Conservation (phyloP, 2,888 invertebrate genomes). For the Chironomus riparius region DNA sequence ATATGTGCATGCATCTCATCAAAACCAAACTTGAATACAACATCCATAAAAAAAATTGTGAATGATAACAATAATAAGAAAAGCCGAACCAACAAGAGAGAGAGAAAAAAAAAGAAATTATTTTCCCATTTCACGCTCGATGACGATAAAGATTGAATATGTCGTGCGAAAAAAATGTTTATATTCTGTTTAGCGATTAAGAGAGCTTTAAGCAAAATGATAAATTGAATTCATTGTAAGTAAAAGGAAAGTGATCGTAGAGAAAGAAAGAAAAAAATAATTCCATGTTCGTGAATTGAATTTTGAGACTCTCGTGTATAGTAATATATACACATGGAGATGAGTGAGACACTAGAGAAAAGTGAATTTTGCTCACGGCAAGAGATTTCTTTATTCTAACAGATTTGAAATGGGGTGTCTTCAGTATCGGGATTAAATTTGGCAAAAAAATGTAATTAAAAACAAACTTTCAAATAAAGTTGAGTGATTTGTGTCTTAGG, state of each 20-base stretch:
- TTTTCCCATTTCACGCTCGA: conserved; percentile 11
- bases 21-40: neutral
- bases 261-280: neutral
- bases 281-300: conserved; percentile 2
- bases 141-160: conserved; percentile 8
- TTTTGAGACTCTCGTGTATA: neutral
- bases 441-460: too few relatives aligned
- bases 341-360: neutral
- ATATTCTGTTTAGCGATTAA: conserved; percentile 11
- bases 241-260: neutral
- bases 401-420: too few relatives aligned
- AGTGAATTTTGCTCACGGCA: neutral
- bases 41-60: too few relatives aligned
- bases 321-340: neutral
- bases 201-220: conserved; percentile 19
- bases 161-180: conserved; percentile 13
- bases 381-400: neutral
- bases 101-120: neutral
- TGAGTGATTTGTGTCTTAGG: too few relatives aligned
- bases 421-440: too few relatives aligned
- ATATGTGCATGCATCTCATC: neutral
- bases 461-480: too few relatives aligned
- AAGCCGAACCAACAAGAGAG: neutral
- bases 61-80: too few relatives aligned
- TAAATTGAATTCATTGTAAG: conserved; percentile 21